Conservation (phyloP, 2,888 invertebrate genomes). For the Metacarcinus magister region DNA sequence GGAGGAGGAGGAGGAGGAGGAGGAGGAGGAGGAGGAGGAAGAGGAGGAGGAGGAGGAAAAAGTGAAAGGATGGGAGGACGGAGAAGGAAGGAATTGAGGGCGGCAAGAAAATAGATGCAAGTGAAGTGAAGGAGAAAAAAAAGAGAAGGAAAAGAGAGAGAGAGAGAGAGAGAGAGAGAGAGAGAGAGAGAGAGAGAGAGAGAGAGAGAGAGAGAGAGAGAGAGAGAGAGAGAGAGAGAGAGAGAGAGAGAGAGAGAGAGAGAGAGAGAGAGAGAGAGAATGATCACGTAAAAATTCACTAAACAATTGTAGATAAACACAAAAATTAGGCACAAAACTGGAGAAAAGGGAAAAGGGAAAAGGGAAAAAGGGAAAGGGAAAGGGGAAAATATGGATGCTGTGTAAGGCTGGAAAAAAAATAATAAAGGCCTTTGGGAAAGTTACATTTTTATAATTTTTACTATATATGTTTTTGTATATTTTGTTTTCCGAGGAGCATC, state of each 20-base stretch:
- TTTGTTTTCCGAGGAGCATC: background rate
- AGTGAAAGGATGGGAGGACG: background rate
- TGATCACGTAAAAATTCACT: no score
- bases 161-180: background rate
- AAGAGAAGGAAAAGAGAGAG: background rate
- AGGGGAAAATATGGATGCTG: background rate
- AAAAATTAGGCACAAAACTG: background rate
- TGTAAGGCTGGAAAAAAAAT: background rate
- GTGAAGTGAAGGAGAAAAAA: background rate
- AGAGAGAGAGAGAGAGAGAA: no score
- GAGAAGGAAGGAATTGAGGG: background rate
- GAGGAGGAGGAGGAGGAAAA: no score
- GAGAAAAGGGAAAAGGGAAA: background rate
- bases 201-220: no score
- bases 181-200: background rate
- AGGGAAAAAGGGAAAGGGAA: no score
- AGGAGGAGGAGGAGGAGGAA: background rate
- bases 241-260: no score
- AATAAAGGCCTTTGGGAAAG: no score
- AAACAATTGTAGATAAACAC: no score
- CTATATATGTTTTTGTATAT: no score
- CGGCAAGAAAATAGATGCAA: no score
- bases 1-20: background rate
- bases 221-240: no score
- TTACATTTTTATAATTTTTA: no score